A percentile compares a stretch with the other conserved stretches of the same genome.
phyloP scores from a whole-genome alignment of 2,888 invertebrate genomes.

The Thecophora atra region DNA sequence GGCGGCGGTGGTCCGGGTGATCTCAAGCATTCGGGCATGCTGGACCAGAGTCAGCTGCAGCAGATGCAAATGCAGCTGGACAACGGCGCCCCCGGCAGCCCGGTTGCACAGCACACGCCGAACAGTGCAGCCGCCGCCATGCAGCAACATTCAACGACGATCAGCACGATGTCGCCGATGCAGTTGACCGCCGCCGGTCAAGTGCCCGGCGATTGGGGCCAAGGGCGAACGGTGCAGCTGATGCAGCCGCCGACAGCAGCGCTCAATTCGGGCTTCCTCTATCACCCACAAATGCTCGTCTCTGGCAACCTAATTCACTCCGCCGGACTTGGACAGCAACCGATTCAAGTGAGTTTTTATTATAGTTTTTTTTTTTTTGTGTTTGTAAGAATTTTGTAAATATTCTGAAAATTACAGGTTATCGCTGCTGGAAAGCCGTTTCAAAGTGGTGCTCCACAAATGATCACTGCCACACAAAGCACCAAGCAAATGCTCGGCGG shows the following conservation, averaged over 20 bases:
- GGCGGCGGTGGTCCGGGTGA: constrained; percentile 47
- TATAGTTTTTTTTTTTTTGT: not conserved
- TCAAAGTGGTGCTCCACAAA: constrained; percentile 84
- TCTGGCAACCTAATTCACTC: constrained; percentile 79
- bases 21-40: constrained; percentile 62
- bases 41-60: constrained; percentile 68
- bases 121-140: constrained; percentile 55
- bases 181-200: constrained; percentile 72
- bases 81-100: constrained; percentile 66
- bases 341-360: constrained; percentile 69
- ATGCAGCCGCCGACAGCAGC: constrained; percentile 75
- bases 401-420: constrained; percentile 37
- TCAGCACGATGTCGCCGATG: constrained; percentile 81
- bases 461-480: constrained; percentile 77
- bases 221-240: constrained; percentile 82
- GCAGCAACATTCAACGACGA: constrained; percentile 70
- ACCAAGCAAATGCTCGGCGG: constrained; percentile 73
- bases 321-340: constrained; percentile 62
- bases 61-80: constrained; percentile 65
- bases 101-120: constrained; percentile 65
- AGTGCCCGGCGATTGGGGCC: constrained; percentile 74
- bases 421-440: constrained; percentile 86
- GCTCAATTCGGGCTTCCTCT: constrained; percentile 76
- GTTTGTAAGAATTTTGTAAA: not conserved
- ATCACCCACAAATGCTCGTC: constrained; percentile 86